Evolutionary conservation across 2,888 invertebrate genomes (phyloP).

Genomic region (Ophioninae sp.): DNA sequence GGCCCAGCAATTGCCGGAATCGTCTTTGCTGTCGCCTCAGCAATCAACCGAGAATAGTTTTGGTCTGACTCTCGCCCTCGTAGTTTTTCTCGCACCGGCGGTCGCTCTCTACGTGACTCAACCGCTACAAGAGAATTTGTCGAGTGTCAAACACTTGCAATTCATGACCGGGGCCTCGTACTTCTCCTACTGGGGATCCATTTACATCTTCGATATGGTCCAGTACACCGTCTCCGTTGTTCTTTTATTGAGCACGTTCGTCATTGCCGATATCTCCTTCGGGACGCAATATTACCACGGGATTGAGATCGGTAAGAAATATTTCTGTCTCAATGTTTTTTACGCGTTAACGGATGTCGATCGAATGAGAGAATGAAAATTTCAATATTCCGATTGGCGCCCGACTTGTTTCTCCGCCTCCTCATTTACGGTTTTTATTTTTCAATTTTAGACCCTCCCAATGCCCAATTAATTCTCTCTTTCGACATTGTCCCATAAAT

Average conservation of each 20-base stretch:
- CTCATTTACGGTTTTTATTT: neutral
- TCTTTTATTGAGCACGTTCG: conserved; percentile 68
- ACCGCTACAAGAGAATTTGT: conserved; percentile 85
- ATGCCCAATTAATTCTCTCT: neutral
- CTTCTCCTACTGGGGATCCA: conserved; percentile 85
- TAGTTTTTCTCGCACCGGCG: conserved; percentile 75
- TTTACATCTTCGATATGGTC: conserved; percentile 83
- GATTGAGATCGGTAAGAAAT: conserved; percentile 80
- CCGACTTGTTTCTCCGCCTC: too few relatives aligned
- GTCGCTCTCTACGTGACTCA: conserved; percentile 83
- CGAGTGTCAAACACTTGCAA: conserved; percentile 86
- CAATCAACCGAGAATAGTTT: conserved; percentile 51
- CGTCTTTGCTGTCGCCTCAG: conserved; percentile 44
- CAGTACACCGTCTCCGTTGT: conserved; percentile 68
- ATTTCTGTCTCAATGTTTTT: neutral
- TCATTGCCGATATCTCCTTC: conserved; percentile 70
- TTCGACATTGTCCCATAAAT: neutral
- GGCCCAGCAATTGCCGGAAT: conserved; percentile 72
- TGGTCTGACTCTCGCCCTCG: conserved; percentile 68
- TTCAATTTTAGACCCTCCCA: neutral
- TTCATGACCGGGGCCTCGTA: conserved; percentile 86
- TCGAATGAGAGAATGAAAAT: too few relatives aligned
- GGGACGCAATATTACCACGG: conserved; percentile 70
- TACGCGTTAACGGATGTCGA: too few relatives aligned
- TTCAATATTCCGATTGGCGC: too few relatives aligned